These are phyloP conservation scores for Papilio elwesi DNA, from an alignment of 2,888 invertebrate species.

Conservation along the genomic window DNA sequence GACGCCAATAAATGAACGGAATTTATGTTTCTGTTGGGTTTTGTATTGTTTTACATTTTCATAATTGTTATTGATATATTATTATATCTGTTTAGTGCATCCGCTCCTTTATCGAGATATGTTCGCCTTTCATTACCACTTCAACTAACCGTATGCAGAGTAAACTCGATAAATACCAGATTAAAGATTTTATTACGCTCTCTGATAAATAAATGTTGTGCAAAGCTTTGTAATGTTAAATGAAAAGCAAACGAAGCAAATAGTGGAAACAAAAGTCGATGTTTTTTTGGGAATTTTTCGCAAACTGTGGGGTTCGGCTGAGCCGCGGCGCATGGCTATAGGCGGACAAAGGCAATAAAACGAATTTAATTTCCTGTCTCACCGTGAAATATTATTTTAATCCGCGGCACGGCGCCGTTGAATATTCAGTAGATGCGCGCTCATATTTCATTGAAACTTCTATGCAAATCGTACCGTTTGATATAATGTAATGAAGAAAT, in stretches of 20 bases:
- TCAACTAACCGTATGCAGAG: too few relatives aligned
- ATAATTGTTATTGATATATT: not conserved
- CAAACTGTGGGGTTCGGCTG: not conserved
- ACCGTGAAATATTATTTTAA: slow-evolving; percentile 37
- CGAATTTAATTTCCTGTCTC: slow-evolving; percentile 36
- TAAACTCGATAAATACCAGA: not conserved
- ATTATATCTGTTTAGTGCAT: not conserved
- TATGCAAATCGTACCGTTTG: slow-evolving; percentile 21
- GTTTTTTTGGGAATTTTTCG: slow-evolving; percentile 6
- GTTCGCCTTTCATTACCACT: not conserved
- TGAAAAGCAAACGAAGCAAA: slow-evolving; percentile 13
- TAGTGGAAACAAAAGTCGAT: slow-evolving; percentile 12
- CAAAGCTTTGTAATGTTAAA: slow-evolving; percentile 7
- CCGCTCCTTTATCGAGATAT: not conserved
- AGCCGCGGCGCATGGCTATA: not conserved
- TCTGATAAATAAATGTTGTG: not conserved
- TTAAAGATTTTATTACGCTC: slow-evolving; percentile 5
- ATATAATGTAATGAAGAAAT: slow-evolving; percentile 14
- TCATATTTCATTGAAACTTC: slow-evolving; percentile 28
- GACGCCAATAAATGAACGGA: slow-evolving; percentile 18
- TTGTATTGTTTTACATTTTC: not conserved
- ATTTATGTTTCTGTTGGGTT: slow-evolving; percentile 2
- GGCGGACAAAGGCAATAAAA: slow-evolving; percentile 19
- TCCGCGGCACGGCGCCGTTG: slow-evolving; percentile 13
- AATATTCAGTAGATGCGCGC: slow-evolving; percentile 27